These are phyloP conservation scores for Tachysurus vachellii DNA, from an alignment of 2,113 vertebrate species.

Conservation along the genomic window DNA sequence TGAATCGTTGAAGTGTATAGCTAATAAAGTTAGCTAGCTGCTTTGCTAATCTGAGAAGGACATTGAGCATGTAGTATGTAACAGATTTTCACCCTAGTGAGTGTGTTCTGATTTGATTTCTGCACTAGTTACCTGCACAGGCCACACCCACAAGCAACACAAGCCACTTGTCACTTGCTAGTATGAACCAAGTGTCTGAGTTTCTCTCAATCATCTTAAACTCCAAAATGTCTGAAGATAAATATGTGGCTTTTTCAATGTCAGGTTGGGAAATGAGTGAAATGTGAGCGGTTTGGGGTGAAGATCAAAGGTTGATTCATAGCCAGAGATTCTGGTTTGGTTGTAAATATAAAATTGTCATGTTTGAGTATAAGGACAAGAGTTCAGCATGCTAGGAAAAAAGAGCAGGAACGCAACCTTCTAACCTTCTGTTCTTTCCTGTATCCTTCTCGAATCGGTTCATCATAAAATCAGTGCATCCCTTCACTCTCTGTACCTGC, in stretches of 20 bases:
- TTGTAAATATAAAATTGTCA: neutral
- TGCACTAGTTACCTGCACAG: neutral
- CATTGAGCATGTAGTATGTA: too few species aligned
- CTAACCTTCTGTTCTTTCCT: neutral
- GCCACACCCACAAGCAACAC: neutral
- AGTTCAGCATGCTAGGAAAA: neutral
- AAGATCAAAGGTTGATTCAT: neutral
- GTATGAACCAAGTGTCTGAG: neutral
- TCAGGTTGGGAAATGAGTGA: neutral
- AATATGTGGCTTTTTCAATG: neutral
- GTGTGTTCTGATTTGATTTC: too few species aligned
- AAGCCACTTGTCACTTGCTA: neutral
- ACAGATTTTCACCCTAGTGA: too few species aligned
- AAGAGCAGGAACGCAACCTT: neutral
- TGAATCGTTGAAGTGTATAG: too few species aligned
- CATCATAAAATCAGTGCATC: neutral
- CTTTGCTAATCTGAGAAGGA: too few species aligned
- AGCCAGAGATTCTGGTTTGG: neutral
- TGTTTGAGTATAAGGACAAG: neutral
- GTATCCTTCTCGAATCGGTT: neutral
- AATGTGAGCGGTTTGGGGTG: neutral
- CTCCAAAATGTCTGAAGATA: neutral
- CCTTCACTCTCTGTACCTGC: neutral
- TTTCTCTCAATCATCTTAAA: neutral
- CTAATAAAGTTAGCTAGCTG: too few species aligned